Conservation (phyloP, 2,113 vertebrate species). For the Odocoileus hemionus region DNA sequence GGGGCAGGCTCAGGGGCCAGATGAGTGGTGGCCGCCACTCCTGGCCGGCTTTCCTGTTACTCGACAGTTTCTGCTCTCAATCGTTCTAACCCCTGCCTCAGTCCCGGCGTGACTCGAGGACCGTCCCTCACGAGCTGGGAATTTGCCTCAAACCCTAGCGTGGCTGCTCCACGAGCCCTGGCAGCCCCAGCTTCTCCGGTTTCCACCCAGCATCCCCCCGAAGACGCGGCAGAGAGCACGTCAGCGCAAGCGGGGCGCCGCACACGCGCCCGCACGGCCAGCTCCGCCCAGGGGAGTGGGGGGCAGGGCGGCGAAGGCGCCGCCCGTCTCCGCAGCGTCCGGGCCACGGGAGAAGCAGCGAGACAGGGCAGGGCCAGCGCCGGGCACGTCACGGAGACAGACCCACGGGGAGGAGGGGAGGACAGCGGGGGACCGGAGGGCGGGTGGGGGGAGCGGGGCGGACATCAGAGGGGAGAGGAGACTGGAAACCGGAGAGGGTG, state of each 20-base stretch:
- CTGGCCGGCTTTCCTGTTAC: rapidly evolving
- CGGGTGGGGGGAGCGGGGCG: not conserved
- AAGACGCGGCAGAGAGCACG: not conserved
- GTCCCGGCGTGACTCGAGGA: rapidly evolving
- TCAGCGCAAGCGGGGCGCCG: not conserved
- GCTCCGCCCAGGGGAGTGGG: not conserved
- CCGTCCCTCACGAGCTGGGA: rapidly evolving
- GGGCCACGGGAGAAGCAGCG: not conserved
- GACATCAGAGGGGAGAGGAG: conserved; percentile 47
- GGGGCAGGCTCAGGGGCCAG: not conserved
- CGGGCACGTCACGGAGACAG: conserved; percentile 46
- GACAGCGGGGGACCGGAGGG: conserved; percentile 32
- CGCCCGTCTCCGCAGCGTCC: not conserved
- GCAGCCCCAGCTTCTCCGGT: not conserved
- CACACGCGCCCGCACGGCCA: not conserved
- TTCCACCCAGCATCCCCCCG: conserved; percentile 55
- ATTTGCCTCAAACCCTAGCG: not conserved
- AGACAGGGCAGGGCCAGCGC: conserved; percentile 38
- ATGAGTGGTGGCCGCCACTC: too few species aligned
- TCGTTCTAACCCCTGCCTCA: rapidly evolving
- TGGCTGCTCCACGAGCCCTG: rapidly evolving
- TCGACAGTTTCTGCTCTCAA: rapidly evolving
- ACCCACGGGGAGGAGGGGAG: conserved; percentile 48
- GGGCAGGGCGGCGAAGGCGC: not conserved
- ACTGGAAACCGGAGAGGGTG: conserved; percentile 59